A percentile compares a stretch with the other conserved stretches of the same genome.
Evolutionary conservation across 2,797 vertebrate genomes (phyloP).

Genomic region (Sebastes flavidus): DNA sequence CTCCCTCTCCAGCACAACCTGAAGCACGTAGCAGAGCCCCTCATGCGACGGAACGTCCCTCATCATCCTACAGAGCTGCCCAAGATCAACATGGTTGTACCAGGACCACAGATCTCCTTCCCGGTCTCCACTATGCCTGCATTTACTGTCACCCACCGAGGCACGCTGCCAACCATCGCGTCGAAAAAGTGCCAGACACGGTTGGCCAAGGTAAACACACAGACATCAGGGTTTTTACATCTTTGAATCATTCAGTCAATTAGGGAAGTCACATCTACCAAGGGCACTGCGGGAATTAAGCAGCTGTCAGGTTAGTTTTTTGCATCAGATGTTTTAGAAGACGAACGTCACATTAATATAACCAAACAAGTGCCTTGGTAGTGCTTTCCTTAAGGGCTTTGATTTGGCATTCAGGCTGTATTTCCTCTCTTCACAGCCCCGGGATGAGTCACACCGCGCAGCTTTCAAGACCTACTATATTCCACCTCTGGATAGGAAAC

Average conservation of each 20-base stretch:
- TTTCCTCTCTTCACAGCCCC: conserved; percentile 80
- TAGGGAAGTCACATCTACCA: background rate
- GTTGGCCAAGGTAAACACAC: conserved; percentile 80
- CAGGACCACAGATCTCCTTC: conserved; percentile 73
- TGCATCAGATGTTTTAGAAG: background rate
- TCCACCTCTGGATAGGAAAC: conserved; percentile 82
- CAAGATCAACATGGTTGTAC: conserved; percentile 75
- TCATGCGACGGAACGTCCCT: conserved; percentile 59
- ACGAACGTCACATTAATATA: background rate
- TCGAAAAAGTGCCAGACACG: conserved; percentile 81
- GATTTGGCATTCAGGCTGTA: conserved; percentile 38
- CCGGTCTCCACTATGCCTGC: conserved; percentile 70
- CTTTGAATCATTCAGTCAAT: background rate
- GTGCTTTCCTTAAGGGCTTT: conserved; percentile 10
- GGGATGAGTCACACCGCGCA: conserved; percentile 74
- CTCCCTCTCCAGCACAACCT: conserved; percentile 62
- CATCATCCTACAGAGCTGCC: conserved; percentile 78
- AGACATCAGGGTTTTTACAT: background rate
- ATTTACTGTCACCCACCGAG: conserved; percentile 61
- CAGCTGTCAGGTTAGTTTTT: background rate
- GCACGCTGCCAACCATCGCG: conserved; percentile 74
- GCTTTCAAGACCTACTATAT: conserved; percentile 80
- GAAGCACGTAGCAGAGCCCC: conserved; percentile 68
- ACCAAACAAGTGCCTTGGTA: background rate
- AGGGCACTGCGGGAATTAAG: background rate